These are phyloP conservation scores for Eulemur albifrons DNA, from an alignment of 2,797 vertebrate genomes.

Conservation along the genomic window DNA sequence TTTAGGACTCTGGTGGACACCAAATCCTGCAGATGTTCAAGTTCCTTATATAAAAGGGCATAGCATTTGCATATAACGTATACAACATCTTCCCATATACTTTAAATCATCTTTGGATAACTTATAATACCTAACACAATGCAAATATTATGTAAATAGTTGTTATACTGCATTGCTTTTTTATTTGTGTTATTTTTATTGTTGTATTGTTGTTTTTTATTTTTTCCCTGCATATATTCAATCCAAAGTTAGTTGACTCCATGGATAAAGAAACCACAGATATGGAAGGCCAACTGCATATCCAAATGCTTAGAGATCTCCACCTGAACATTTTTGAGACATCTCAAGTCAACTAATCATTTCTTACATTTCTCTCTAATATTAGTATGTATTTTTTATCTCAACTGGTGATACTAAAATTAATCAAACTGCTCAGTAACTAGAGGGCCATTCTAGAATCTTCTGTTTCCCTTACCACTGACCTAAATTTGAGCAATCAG, in stretches of 20 bases:
- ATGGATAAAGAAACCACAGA: neutral
- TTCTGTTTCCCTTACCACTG: neutral
- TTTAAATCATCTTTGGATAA: neutral
- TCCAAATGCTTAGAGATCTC: neutral
- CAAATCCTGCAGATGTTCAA: neutral
- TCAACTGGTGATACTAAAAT: neutral
- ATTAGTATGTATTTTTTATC: neutral
- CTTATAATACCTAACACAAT: neutral
- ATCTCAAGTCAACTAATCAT: neutral
- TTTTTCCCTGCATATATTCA: neutral
- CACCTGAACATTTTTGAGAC: neutral
- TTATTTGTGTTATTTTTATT: neutral
- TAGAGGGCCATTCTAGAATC: neutral
- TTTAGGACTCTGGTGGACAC: neutral
- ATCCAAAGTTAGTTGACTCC: neutral
- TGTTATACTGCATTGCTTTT: neutral
- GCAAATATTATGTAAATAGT: neutral
- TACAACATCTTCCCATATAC: neutral
- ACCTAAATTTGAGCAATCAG: neutral
- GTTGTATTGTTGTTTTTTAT: neutral
- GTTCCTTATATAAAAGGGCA: neutral
- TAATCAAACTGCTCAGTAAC: neutral
- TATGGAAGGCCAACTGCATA: neutral
- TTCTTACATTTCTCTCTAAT: neutral
- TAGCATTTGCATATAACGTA: neutral